Percentiles rank a stretch among this genome's conserved stretches.
These are phyloP conservation scores for Platysteira castanea DNA, from an alignment of 2,113 vertebrate genomes.

Conservation along the genomic window DNA sequence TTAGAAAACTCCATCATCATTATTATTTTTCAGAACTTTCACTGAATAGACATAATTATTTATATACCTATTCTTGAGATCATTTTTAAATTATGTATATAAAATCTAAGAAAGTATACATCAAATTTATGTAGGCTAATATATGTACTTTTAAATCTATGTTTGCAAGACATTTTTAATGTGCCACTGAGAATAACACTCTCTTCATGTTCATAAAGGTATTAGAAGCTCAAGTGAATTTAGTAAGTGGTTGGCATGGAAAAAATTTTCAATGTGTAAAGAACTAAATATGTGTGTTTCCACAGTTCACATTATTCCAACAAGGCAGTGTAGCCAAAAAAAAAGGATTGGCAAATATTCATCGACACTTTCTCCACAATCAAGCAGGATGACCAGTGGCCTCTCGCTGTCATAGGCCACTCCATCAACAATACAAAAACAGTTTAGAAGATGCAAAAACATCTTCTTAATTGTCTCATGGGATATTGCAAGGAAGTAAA, in stretches of 20 bases:
- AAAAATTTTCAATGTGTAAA: not conserved
- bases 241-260: not conserved
- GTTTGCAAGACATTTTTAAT: not conserved
- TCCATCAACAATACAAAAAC: not conserved
- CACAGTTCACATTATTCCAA: not conserved
- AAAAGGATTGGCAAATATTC: not conserved
- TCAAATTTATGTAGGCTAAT: not conserved
- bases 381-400: not conserved
- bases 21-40: not conserved
- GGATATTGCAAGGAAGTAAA: not conserved
- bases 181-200: not conserved
- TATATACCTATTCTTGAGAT: not conserved
- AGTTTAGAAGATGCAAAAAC: not conserved
- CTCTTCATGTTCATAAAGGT: not conserved
- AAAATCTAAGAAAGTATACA: not conserved
- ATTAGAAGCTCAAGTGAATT: not conserved
- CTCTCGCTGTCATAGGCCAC: not conserved
- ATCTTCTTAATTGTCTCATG: not conserved
- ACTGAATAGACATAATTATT: not conserved
- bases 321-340: not conserved
- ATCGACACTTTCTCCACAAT: not conserved
- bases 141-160: not conserved
- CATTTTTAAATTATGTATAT: accelerated
- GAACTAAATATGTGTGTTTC: not conserved
- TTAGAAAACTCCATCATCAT: not conserved